phyloP scores from a whole-genome alignment of 2,797 vertebrate genomes.

The Dermochelys coriacea region DNA sequence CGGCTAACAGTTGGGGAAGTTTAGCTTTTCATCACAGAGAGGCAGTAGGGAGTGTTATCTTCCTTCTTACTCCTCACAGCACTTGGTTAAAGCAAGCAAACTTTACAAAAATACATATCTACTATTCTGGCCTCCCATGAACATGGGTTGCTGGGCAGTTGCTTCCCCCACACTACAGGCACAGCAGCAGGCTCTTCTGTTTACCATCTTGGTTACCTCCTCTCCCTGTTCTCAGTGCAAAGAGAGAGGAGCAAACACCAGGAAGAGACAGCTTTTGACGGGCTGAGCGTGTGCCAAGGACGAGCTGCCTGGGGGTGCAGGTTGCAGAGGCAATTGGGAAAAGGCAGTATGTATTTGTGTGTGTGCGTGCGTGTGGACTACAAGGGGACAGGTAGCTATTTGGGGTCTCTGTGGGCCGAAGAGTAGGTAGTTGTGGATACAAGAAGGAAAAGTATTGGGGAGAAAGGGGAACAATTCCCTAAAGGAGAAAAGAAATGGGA shows the following conservation, averaged over 20 bases:
- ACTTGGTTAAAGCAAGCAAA: neutral
- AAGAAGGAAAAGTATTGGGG: neutral
- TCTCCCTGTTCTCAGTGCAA: neutral
- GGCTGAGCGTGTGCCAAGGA: neutral
- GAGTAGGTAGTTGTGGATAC: neutral
- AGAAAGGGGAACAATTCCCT: neutral
- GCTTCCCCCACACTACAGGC: neutral
- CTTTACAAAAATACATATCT: neutral
- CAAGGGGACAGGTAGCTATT: neutral
- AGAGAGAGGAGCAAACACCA: neutral
- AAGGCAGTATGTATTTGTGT: neutral
- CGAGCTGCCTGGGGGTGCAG: neutral
- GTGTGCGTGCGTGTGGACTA: too few relatives aligned
- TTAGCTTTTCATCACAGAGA: neutral
- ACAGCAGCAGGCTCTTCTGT: neutral
- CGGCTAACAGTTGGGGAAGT: neutral
- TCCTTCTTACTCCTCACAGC: neutral
- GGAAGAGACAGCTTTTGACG: neutral
- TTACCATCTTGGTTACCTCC: neutral
- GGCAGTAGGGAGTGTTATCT: neutral
- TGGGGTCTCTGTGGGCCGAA: too few relatives aligned
- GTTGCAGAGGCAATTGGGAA: neutral
- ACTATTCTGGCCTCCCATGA: neutral
- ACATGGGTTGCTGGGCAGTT: neutral
- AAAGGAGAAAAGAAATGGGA: neutral